Conservation (phyloP, 2,113 vertebrate genomes). For the Hippolais icterina region DNA sequence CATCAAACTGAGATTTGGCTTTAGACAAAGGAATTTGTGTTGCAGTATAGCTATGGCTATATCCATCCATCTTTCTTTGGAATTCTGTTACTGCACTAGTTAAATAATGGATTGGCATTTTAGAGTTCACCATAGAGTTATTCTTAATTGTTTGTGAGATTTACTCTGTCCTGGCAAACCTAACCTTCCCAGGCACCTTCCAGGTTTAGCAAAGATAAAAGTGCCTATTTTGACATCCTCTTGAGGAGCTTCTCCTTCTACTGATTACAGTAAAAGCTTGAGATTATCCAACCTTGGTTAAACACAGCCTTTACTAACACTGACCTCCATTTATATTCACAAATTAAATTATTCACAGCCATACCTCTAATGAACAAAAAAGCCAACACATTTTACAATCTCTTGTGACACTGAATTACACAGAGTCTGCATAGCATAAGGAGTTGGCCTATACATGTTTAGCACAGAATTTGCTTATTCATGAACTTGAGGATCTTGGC, state of each 20-base stretch:
- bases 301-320: not conserved
- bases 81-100: not conserved
- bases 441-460: not conserved
- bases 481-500: not conserved
- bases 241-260: not conserved
- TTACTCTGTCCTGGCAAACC: not conserved
- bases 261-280: not conserved
- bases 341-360: slow-evolving; percentile 27
- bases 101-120: not conserved
- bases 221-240: not conserved
- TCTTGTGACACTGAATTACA: not conserved
- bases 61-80: not conserved
- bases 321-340: not conserved
- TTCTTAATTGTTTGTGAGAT: not conserved
- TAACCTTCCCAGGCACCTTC: not conserved
- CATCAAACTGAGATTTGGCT: not conserved
- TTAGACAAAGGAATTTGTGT: not conserved
- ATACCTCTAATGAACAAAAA: not conserved
- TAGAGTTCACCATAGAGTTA: not conserved
- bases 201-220: not conserved
- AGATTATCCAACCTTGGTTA: not conserved
- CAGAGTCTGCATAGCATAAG: not conserved
- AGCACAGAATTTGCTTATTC: not conserved
- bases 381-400: not conserved
- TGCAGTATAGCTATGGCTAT: not conserved